phyloP scores from a whole-genome alignment of 2,113 vertebrate species.

The Nothocercus julius region DNA sequence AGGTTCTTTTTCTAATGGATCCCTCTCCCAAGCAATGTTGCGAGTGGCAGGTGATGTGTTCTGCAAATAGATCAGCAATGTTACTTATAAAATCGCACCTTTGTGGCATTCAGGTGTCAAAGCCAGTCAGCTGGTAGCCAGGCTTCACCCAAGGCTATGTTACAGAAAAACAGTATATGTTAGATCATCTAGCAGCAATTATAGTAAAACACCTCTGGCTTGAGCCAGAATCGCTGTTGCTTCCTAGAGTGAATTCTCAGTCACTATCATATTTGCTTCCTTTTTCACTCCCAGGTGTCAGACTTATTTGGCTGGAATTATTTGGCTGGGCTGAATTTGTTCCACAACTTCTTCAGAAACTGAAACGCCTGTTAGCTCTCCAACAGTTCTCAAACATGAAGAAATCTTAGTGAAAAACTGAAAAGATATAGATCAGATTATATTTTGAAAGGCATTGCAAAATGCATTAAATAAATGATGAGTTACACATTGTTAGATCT shows the following conservation, averaged over 20 bases:
- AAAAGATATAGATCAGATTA: not conserved
- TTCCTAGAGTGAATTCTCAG: slow-evolving; percentile 31
- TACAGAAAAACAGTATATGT: slow-evolving; percentile 18
- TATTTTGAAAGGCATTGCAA: slow-evolving; percentile 26
- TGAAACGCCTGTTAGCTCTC: not conserved
- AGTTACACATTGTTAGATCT: not conserved
- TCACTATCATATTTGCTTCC: slow-evolving; percentile 4
- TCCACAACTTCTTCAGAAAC: not conserved
- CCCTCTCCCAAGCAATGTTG: slow-evolving; percentile 24
- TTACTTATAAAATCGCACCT: slow-evolving; percentile 52
- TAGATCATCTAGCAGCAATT: slow-evolving; percentile 67
- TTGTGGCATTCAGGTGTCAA: slow-evolving; percentile 45
- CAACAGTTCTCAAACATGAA: not conserved
- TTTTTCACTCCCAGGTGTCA: slow-evolving; percentile 24
- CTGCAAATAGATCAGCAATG: slow-evolving; percentile 67
- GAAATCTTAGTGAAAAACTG: slow-evolving; percentile 6
- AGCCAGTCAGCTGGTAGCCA: slow-evolving; percentile 36
- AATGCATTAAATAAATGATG: slow-evolving; percentile 5
- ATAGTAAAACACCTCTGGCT: slow-evolving; percentile 29
- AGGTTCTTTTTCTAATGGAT: slow-evolving; percentile 52
- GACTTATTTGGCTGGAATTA: slow-evolving; percentile 22
- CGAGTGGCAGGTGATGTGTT: slow-evolving; percentile 20
- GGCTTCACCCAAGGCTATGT: slow-evolving; percentile 14
- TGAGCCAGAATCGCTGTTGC: not conserved
- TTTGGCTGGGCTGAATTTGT: not conserved